Base-by-base conservation (phyloP, 2,113 vertebrate species). In the Oreochromis tanganicae region DNA sequence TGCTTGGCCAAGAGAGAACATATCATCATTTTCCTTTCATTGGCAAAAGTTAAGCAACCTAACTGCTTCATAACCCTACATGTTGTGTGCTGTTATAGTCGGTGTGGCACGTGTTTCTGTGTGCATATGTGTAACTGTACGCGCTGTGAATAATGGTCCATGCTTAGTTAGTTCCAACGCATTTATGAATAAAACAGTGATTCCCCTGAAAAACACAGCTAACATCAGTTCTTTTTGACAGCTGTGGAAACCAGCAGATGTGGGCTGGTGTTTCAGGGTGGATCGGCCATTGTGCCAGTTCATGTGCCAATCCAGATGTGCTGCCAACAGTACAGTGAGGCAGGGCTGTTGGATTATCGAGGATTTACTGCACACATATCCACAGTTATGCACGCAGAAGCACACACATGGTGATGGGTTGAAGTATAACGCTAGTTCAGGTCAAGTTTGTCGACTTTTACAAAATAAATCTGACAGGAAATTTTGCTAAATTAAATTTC, bases 331-430 rank as follows among this genome's bases (percentile, higher is more conserved):
- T 78, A 71, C 81, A 85, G 71, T 34, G 56, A 78, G 34, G 81
- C 55, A 88, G 83, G 63, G 80, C 73, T 78, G 82, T 87, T 75
- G 82, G 92, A 92, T 91, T 92, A 91, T 81, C 1, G 1, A 56
- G 86, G 88, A 91, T 93, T 92, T 82, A 84, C 52, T 19, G 29
- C 59, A 56, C 8, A 46, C 86, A 79, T 21, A 75, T 46, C 17
- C 50, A 83, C 85, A 38, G 32, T 12, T 50, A 13, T 17, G 24
- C 43, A 82, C 13, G 80, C 19, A 48, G 12, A 83, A 29, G 73
- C 9, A 54, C 48, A 29, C 80, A 85, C 79, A 89, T 52, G 50
- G 41, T 52, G 34, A n/a, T 24, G 14, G 52, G 19, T 36, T 75
- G 12, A 66, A 85, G 55, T 50, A 50, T 80, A 41, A 57, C 7